Base-by-base conservation (phyloP, 1,140 invertebrate genomes). In the Adoxophyes honmai region DNA sequence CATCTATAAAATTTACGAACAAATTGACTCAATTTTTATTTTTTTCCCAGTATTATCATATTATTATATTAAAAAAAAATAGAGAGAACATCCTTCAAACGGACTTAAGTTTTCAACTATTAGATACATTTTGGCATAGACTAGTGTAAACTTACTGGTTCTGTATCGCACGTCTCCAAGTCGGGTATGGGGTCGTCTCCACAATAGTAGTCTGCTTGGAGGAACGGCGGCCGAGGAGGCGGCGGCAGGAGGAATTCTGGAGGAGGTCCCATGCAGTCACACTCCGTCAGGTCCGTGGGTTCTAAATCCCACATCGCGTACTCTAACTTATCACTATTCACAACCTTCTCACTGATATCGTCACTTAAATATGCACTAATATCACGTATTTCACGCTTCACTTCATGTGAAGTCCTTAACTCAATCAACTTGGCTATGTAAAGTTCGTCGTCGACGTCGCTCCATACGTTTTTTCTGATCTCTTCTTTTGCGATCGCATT, bases 191-290 rank as follows among this genome's bases (percentile, higher is more conserved):
- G 87, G 60, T 89, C 89, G 62, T 90, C 89, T 6, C 84, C 81
- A 66, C 89, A 90, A 62, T 88, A 88, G 38, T 88, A 89, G 4
- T 90, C 89, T 3, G 87, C 80, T 59, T 90, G 90, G 15, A 92
- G 63, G 37, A 90, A 88, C 1, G 91, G 91, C 28, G 91, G 91
- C 64, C 91, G 62, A 0, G 91, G 91, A 0, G 91, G 91, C 34
- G 91, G 91, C 21, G 91, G 91, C 65, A 92, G 78, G 42, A 91
- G 78, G 67, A 92, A 92, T 77, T 91, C 90, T 55, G 91, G 91
- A 59, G 91, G 91, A 60, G 91, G 90, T 39, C 90, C 91, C 51
- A 91, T 86, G 71, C 90, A 91, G 64, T 91, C 90, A 81, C 91
- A 91, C 68, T 91, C 91, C 71, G 77, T 81, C 71, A 86, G 60